Conservation (phyloP, 2,888 invertebrate genomes). For the Cantharis nigra region DNA sequence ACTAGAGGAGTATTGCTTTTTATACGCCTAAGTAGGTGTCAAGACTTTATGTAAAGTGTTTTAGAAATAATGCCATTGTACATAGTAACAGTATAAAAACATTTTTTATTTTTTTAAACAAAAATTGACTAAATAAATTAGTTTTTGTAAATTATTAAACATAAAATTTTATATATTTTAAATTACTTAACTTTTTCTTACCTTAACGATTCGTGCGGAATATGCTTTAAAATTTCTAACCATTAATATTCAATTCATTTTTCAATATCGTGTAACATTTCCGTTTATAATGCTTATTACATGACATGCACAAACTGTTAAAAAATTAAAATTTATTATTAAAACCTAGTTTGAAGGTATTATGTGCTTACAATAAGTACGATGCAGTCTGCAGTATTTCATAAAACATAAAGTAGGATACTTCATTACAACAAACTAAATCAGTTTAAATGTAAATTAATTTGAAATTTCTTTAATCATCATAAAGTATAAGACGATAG, state of each 20-base stretch:
- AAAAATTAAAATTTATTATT: neutral
- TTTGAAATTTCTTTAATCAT: neutral
- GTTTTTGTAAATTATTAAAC: too few species aligned
- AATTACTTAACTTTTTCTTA: neutral
- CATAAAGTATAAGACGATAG: neutral
- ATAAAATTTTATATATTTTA: too few species aligned
- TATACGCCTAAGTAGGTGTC: constrained; percentile 3
- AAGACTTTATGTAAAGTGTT: neutral
- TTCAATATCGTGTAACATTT: neutral
- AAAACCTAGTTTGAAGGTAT: neutral
- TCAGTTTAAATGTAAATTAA: neutral
- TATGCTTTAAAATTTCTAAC: neutral
- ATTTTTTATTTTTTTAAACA: too few species aligned
- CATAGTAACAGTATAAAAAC: neutral
- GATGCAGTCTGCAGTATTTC: neutral
- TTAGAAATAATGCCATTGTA: neutral
- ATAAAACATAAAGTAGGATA: neutral
- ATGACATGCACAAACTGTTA: neutral
- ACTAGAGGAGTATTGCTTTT: constrained; percentile 7
- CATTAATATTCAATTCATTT: neutral
- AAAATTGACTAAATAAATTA: neutral
- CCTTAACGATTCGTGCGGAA: neutral
- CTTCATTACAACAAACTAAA: neutral
- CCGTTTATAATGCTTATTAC: neutral
- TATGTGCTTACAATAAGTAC: neutral